Conservation (phyloP, 2,888 invertebrate genomes). For the Homarus gammarus region DNA sequence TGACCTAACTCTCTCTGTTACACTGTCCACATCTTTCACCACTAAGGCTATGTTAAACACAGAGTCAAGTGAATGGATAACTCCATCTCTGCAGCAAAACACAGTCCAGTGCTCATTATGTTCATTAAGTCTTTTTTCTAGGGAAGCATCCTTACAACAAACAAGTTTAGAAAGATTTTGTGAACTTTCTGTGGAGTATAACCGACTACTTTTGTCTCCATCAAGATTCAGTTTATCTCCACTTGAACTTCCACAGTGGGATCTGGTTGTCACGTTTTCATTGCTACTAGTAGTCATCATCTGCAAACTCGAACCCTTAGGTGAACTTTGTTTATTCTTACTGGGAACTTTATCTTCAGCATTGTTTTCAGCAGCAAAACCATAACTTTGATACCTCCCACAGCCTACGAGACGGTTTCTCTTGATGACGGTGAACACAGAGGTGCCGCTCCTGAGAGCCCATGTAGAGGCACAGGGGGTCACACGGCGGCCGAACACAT, state of each 20-base stretch:
- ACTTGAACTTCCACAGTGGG: too few relatives aligned
- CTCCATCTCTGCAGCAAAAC: slow-evolving; percentile 75
- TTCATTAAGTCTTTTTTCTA: not conserved
- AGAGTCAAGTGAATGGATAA: slow-evolving; percentile 77
- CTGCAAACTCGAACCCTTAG: not conserved
- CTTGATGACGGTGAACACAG: slow-evolving; percentile 65
- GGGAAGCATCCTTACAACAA: not conserved
- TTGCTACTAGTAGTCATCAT: too few relatives aligned
- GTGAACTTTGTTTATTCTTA: not conserved
- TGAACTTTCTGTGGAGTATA: not conserved
- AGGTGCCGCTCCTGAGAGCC: slow-evolving; percentile 59
- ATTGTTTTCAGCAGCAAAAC: not conserved
- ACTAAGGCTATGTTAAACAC: slow-evolving; percentile 80
- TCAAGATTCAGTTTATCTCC: too few relatives aligned
- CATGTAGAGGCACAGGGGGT: slow-evolving; percentile 52
- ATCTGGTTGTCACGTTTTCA: too few relatives aligned
- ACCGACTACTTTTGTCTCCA: too few relatives aligned
- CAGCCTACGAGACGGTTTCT: not conserved
- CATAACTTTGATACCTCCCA: not conserved
- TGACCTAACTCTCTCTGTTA: slow-evolving; percentile 77
- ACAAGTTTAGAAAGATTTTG: not conserved
- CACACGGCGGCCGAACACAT: slow-evolving; percentile 35
- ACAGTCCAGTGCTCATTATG: slow-evolving; percentile 71
- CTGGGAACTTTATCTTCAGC: not conserved
- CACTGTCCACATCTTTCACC: slow-evolving; percentile 78